phyloP scores from a whole-genome alignment of 53 echinoderm and acorn worm species.

The Patiria pectinifera region DNA sequence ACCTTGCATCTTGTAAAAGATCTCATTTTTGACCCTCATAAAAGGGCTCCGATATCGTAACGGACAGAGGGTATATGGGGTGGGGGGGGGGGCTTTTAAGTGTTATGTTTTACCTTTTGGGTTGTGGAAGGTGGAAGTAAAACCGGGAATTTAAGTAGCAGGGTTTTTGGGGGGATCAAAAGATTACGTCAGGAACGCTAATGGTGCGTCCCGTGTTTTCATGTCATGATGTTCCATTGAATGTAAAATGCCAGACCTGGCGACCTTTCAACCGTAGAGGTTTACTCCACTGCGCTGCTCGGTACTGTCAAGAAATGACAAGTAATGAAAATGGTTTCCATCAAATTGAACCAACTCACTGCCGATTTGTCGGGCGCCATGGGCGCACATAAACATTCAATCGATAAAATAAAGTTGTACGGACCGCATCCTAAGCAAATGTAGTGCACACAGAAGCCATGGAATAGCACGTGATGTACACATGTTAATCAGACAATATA shows the following conservation, averaged over 20 bases:
- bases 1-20: slow-evolving; percentile 28
- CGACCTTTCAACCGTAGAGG: neutral
- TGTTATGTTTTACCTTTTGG: neutral
- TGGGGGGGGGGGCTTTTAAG: neutral
- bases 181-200: neutral
- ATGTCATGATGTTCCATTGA: neutral
- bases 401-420: too few relatives aligned
- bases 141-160: slow-evolving; percentile 10
- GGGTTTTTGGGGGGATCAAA: slow-evolving; percentile 7
- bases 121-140: neutral
- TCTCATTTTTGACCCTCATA: neutral
- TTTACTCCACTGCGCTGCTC: neutral
- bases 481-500: too few relatives aligned
- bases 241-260: neutral
- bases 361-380: too few relatives aligned
- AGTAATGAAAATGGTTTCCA: too few relatives aligned
- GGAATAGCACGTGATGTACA: too few relatives aligned
- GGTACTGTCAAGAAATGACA: too few relatives aligned
- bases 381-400: too few relatives aligned
- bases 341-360: too few relatives aligned
- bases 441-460: too few relatives aligned
- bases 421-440: too few relatives aligned
- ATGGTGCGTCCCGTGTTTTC: slow-evolving; percentile 12
- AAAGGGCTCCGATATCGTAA: neutral
- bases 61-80: neutral